Evolutionary conservation across 1,140 invertebrate genomes (phyloP), one percentile per base, ranked within the genome.

Genomic region (Drosophila repletoides): DNA sequence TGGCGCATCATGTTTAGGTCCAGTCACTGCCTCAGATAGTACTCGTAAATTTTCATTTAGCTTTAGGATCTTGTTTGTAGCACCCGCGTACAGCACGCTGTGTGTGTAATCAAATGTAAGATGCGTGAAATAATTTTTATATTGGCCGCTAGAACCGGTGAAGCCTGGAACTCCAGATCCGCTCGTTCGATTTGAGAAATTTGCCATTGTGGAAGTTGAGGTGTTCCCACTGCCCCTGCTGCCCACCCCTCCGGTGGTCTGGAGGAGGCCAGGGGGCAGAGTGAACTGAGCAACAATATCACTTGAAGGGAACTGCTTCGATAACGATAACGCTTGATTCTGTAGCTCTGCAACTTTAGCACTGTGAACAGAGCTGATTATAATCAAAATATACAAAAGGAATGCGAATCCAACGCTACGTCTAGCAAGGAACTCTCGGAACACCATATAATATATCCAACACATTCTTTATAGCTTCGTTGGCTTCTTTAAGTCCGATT

Each of bases 31-130:
- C 93, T 94, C 91, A 72, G 94, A 93, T 70, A 96, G 93, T 12
- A 96, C 90, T 52, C 92, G 92, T 21, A 98, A 91, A 84, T 95
- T 94, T 5, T 93, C 91, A 83, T 95, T 94, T 40, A 98, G 92
- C 89, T 97, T 95, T 64, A 97, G 92, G 7, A 98, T 92, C 77
- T 94, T 93, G 88, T 98, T 98, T 45, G 95, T 93, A 9, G 95
- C 96, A 9, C 95, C 96, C 28, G 95, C 94, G 76, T 93, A 94
- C 24, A 94, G 90, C 83, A 95, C 96, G 22, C 96, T 92, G 59
- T 91, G 91, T 9, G 86, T 77, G 76, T 72, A 90, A 72, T 93
- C 92, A 26, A 92, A 91, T 2, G 90, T 91, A 12, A 93, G 76
- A 65, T 93, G 92, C 38, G 92, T 92, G 56, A 93, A 92, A 59